Base-by-base conservation (phyloP, 2,888 invertebrate genomes). In the Aquatica leii region DNA sequence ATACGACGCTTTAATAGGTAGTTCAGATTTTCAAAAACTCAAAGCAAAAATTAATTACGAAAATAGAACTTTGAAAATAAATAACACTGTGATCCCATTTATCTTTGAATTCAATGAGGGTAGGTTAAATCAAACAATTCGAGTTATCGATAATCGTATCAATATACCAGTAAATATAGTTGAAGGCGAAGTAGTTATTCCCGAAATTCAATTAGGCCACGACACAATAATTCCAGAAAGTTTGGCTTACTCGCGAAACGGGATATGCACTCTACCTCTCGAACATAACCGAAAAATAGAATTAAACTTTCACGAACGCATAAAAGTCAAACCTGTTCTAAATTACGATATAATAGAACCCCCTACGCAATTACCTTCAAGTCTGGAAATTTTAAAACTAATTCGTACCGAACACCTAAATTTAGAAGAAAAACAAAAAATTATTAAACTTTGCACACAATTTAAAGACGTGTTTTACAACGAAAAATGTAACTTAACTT, bases 1-100 rank as follows among this genome's bases (percentile, higher is more conserved):
- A 21, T 67, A 59, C 37, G 65, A 67, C 34, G 67, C 65, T n/a
- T 43, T 66, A 11, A 43, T 66, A 55, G 59, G 65, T 18, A 67
- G 61, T 21, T 37, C 58, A 35, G 67, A 67, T 21, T 62, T 67
- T 24, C 58, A 62, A 60, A 37, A 46, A 46, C 17, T 66, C 40
- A 21, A 52, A 41, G 62, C 62, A 46, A 59, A 66, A 52, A 63
- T 66, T 8, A 52, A 64, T 53, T 60, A 66, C 35, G 50, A 52
- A 24, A 43, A 55, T 20, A 34, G 53, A 9, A 50, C 35, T 4
- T 56, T 59, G 49, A 35, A 52, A 15, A 65, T 59, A 64, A 15
- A 35, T 17, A 20, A 46, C 2, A 41, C 15, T n/a, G 9, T 35
- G 43, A 66, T 63, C 11, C 59, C 52, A 31, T 51, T 59, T 60